Evolutionary conservation across 2,888 invertebrate species (phyloP).

Genomic region (Hydriomena furcata): DNA sequence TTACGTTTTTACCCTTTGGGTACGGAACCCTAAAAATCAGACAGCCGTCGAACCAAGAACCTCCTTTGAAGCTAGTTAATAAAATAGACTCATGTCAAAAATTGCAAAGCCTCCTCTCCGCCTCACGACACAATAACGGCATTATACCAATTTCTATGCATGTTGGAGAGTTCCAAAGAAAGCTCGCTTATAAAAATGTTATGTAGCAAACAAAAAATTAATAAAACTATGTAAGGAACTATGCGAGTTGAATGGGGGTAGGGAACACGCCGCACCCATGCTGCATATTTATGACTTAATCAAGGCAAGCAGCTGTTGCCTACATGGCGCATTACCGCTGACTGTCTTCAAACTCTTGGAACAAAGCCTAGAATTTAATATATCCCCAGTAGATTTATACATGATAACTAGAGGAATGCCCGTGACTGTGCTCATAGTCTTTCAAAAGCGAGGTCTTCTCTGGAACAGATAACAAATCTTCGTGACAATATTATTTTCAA

Average conservation of each 20-base stretch:
- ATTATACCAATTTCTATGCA: conserved; percentile 7
- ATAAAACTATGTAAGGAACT: conserved; percentile 48
- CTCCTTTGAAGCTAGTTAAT: too few species aligned
- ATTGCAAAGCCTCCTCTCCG: neutral
- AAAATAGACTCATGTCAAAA: too few species aligned
- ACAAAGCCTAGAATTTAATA: conserved; percentile 51
- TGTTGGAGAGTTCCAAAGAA: conserved; percentile 1
- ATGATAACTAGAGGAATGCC: conserved; percentile 3
- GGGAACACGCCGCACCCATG: conserved; percentile 48
- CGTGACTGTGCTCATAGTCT: neutral
- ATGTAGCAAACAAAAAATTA: conserved; percentile 38
- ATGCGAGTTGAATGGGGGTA: conserved; percentile 38
- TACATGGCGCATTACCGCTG: conserved; percentile 48
- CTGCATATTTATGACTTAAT: conserved; percentile 65
- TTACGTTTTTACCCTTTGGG: too few species aligned
- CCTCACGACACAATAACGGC: conserved; percentile 1
- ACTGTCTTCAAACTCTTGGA: conserved; percentile 51
- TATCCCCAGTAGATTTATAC: conserved; percentile 46
- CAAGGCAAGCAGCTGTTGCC: conserved; percentile 58
- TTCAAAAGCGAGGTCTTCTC: too few species aligned
- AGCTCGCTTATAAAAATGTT: neutral
- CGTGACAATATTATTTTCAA: too few species aligned
- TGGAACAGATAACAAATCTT: too few species aligned
- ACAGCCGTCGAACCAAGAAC: too few species aligned
- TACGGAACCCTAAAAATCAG: too few species aligned